Conservation (phyloP, 2,888 invertebrate species). For the Euproctis similis region DNA sequence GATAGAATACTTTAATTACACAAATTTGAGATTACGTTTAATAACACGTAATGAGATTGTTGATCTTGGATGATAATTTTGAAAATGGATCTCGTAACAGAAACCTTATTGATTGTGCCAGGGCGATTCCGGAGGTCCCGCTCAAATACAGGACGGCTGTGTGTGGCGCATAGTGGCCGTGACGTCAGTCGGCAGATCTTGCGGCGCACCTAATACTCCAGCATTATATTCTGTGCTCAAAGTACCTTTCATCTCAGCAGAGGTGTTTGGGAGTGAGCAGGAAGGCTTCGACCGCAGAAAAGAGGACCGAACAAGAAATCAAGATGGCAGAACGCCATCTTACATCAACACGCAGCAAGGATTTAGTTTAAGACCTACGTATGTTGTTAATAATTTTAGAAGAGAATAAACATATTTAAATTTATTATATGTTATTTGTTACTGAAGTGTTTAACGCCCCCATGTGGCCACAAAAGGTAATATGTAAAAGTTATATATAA, state of each 20-base stretch:
- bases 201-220: constrained; percentile 55
- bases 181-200: constrained; percentile 56
- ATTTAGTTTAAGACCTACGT: neutral
- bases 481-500: too few species aligned
- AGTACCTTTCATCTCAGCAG: constrained; percentile 29
- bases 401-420: constrained; percentile 3
- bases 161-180: constrained; percentile 57
- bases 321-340: neutral
- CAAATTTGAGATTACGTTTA: too few species aligned
- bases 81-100: too few species aligned
- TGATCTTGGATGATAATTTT: neutral
- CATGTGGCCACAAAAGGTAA: too few species aligned
- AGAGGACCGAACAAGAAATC: neutral
- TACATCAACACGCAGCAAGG: neutral
- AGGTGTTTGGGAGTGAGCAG: constrained; percentile 21
- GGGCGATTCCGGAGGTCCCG: constrained; percentile 68
- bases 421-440: neutral
- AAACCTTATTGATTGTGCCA: too few species aligned
- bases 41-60: too few species aligned
- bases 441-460: too few species aligned
- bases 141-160: constrained; percentile 58
- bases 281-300: neutral
- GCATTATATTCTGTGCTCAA: constrained; percentile 51
- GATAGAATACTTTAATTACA: neutral
- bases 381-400: constrained; percentile 3